Evolutionary conservation across 2,113 vertebrate species (phyloP).

Genomic region (Echinops telfairi): DNA sequence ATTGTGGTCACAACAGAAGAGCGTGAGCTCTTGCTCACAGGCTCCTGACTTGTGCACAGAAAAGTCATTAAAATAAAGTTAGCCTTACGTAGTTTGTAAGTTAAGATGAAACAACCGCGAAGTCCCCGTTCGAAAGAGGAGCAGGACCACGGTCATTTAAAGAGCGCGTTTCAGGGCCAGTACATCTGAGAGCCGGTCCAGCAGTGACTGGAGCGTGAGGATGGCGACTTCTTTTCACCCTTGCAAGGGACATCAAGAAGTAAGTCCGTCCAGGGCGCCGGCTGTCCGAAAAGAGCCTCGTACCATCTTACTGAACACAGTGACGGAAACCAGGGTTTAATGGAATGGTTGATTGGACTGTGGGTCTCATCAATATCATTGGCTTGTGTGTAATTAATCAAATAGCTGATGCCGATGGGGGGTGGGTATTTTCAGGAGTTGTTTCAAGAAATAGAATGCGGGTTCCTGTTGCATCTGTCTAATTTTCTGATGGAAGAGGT

Average conservation of each 20-base stretch:
- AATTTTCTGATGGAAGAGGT: slow-evolving; percentile 28
- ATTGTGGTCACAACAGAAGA: background rate
- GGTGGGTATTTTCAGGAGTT: slow-evolving; percentile 21
- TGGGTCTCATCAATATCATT: background rate
- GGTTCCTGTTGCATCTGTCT: slow-evolving; percentile 44
- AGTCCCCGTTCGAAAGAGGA: background rate
- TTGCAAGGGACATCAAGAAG: slow-evolving; percentile 50
- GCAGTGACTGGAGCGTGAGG: background rate
- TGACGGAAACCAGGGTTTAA: background rate
- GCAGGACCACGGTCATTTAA: slow-evolving; percentile 20
- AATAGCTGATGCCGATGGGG: background rate
- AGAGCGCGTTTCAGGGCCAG: background rate
- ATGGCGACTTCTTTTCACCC: slow-evolving; percentile 47
- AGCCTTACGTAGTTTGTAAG: background rate
- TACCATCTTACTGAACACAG: background rate
- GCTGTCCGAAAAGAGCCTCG: background rate
- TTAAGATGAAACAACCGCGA: slow-evolving; percentile 52
- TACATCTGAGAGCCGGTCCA: background rate
- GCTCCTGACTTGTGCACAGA: background rate
- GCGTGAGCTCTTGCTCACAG: background rate
- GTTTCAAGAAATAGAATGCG: background rate
- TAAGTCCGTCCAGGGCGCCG: slow-evolving; percentile 11
- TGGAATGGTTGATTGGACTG: background rate
- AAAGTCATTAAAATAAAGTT: slow-evolving; percentile 12
- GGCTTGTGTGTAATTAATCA: slow-evolving; percentile 43